phyloP scores from a whole-genome alignment of 2,113 vertebrate species.

The Lutjanus erythropterus region DNA sequence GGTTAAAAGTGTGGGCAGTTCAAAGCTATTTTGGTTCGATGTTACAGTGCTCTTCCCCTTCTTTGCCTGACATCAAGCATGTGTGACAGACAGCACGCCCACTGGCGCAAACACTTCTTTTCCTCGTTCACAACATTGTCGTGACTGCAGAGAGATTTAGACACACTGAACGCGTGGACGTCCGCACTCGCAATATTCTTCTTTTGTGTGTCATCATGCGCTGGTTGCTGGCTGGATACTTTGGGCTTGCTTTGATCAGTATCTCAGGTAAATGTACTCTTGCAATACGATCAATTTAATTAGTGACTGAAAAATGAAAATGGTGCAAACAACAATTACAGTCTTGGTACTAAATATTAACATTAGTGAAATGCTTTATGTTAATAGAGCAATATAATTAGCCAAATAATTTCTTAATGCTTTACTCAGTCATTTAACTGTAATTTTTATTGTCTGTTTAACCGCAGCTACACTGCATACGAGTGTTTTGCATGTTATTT shows the following conservation, averaged over 20 bases:
- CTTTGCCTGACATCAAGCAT: conserved; percentile 53
- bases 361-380: background rate
- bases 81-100: conserved; percentile 9
- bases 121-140: background rate
- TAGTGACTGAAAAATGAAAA: background rate
- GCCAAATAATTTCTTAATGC: background rate
- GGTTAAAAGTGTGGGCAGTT: conserved; percentile 9
- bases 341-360: background rate
- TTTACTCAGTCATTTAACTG: background rate
- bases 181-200: background rate
- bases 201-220: conserved; percentile 61
- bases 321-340: background rate
- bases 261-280: conserved; percentile 76
- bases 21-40: background rate
- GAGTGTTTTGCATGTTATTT: conserved; percentile 78
- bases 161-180: background rate
- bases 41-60: conserved; percentile 11
- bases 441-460: conserved; percentile 17
- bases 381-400: background rate
- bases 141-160: conserved; percentile 10
- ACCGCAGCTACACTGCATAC: conserved; percentile 11
- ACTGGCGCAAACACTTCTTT: conserved; percentile 21
- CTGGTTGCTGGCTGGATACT: conserved; percentile 71
- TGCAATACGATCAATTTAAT: background rate
- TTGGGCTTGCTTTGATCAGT: conserved; percentile 60